These are phyloP conservation scores for Luffia ferchaultella DNA, from an alignment of 2,888 invertebrate genomes.

Conservation along the genomic window DNA sequence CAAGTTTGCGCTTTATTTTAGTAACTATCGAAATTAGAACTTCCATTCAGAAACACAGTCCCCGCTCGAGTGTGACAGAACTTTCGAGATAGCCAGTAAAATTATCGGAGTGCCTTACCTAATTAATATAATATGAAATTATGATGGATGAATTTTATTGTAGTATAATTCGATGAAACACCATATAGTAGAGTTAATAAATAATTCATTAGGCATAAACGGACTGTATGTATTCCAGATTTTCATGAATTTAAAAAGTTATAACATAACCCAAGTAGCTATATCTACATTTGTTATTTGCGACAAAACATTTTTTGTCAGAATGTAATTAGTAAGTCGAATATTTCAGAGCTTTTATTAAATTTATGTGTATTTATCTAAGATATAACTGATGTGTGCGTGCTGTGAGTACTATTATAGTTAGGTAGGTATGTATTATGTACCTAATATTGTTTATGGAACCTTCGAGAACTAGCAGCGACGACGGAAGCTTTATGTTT, in stretches of 20 bases:
- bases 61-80: not conserved
- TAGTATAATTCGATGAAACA: conserved; percentile 65
- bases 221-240: conserved; percentile 17
- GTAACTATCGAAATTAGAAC: too few relatives aligned
- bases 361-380: conserved; percentile 2
- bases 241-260: conserved; percentile 44
- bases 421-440: not conserved
- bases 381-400: conserved; percentile 6
- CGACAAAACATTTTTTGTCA: conserved; percentile 9
- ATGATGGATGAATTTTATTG: conserved; percentile 62
- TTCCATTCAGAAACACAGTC: too few relatives aligned
- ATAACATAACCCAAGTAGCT: conserved; percentile 31
- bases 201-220: not conserved
- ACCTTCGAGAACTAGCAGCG: not conserved
- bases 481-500: not conserved
- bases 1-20: too few relatives aligned
- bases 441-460: not conserved
- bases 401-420: conserved; percentile 9
- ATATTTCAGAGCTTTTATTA: not conserved
- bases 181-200: conserved; percentile 45
- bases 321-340: conserved; percentile 6
- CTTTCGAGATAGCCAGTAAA: conserved; percentile 30
- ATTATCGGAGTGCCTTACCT: conserved; percentile 68
- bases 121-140: conserved; percentile 62
- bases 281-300: conserved; percentile 13